Base-by-base conservation (phyloP, 2,797 vertebrate genomes). In the Bovichtus diacanthus region DNA sequence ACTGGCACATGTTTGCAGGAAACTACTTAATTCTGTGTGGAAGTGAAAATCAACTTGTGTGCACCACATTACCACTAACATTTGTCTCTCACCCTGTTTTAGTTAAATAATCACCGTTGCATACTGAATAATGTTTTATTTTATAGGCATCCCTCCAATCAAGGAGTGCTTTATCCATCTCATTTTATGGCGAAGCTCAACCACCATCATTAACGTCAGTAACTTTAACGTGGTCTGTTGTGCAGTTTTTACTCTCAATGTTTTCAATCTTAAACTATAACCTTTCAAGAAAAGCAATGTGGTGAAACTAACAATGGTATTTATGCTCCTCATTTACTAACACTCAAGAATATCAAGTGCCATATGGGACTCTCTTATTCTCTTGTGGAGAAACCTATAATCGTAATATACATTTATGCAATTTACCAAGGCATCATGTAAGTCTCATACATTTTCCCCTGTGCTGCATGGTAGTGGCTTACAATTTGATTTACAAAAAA, bases 321-420 rank as follows among this genome's bases (percentile, higher is more conserved):
- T 87, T 88, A 84, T 84, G 79, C 83, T 90, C 73, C 75, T 84
- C 68, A 75, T 84, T 83, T 81, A 92, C 86, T 86, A 90, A 91
- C 80, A 66, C 76, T 88, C 67, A 91, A 79, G 53, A 89, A 77
- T 90, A 90, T 88, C 66, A 93, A 94, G 93, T 95, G 94, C 95
- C 94, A 95, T 94, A 92, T 84, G 80, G 77, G 87, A 87, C 78
- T 89, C 71, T 88, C 76, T 76, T 81, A 69, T 82, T 89, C 85
- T 83, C 79, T 90, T 44, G 67, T 82, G 81, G 88, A 84, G 84
- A 93, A 88, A 86, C 79, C 84, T 88, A 76, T 88, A 87, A 88
- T 84, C 54, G 3, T 78, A 78, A 67, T 90, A 81, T 62, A 84
- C 75, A 78, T 93, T 92, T 93, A 91, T 94, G 92, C 92, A 94